Conservation (phyloP, 2,888 invertebrate genomes). For the Cloeon dipterum region DNA sequence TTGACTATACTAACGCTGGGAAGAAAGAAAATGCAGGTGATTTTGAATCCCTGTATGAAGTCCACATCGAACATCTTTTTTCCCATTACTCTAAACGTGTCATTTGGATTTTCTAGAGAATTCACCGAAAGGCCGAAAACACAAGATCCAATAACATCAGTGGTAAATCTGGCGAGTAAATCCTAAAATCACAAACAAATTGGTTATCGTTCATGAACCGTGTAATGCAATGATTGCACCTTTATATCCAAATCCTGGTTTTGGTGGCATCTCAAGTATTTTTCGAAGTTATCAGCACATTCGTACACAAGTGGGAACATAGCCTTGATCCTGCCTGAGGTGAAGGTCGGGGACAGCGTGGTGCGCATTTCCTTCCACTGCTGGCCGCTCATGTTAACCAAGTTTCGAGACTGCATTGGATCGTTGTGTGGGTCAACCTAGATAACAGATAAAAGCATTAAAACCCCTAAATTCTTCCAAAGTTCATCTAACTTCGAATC, state of each 20-base stretch:
- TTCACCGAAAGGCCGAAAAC: slow-evolving; percentile 21
- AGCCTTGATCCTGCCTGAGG: slow-evolving; percentile 17
- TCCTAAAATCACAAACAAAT: slow-evolving; percentile 7
- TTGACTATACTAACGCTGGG: neutral
- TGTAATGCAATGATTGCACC: too few relatives aligned
- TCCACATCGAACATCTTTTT: slow-evolving; percentile 9
- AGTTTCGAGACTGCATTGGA: slow-evolving; percentile 13
- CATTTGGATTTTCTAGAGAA: slow-evolving; percentile 6
- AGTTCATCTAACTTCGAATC: slow-evolving; percentile 1
- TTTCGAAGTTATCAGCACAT: slow-evolving; percentile 11
- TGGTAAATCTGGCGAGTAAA: slow-evolving; percentile 15
- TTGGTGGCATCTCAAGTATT: slow-evolving; percentile 5
- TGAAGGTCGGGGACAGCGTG: slow-evolving; percentile 19
- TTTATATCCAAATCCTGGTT: neutral
- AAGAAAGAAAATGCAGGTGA: neutral
- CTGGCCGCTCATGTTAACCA: slow-evolving; percentile 14
- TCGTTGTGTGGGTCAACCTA: slow-evolving; percentile 6
- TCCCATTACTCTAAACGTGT: slow-evolving; percentile 9
- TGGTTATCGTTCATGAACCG: too few relatives aligned
- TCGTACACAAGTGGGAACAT: slow-evolving; percentile 15
- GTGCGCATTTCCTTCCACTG: slow-evolving; percentile 17
- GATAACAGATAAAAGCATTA: too few relatives aligned
- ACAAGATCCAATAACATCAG: slow-evolving; percentile 22
- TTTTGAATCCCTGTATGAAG: neutral
- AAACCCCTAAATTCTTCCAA: neutral